Base-by-base conservation (phyloP, 1,140 invertebrate genomes). In the Mamestra configurata region DNA sequence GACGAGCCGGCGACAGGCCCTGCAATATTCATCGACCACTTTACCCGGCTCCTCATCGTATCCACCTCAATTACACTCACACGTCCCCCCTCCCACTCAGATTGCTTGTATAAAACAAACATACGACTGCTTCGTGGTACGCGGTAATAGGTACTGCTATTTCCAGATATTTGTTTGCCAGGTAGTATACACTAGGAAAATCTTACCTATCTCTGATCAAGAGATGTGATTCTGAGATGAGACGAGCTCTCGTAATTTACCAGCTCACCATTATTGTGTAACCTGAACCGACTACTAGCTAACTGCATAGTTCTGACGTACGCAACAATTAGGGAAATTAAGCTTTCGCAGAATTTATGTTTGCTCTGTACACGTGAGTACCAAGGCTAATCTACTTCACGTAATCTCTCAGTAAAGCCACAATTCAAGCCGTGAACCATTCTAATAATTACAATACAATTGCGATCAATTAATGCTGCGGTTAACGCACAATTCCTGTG, bases 11-110 rank as follows among this genome's bases (percentile, higher is more conserved):
- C 82, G 87, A 86, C 90, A 84, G 77, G 80, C 84, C 66, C 75
- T 91, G 86, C 86, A 93, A 91, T 92, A 93, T 93, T 93, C 88
- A 93, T 89, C 75, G 80, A 80, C 79, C 88, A 89, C 90, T 89
- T 89, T 87, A 85, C 88, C 84, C 84, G 79, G 43, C 73, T 77
- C 71, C 73, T 79, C 73, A 31, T 46, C 80, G 64, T 53, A 64
- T 77, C 77, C 78, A 73, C 70, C 64, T 79, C 80, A 57, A 79
- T 75, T 68, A 68, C 64, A 68, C 64, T 46, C 64, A 43, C 64
- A 66, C 61, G 27, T 37, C 31, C 35, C 64, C n/a, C 64, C 20
- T 68, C 40, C 64, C 40, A 68, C 64, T 46, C 64, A 68, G 64
- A 68, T 68, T 68, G 64, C 64, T 68, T 27, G 64, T 68, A 68